phyloP scores from a whole-genome alignment of 1,140 invertebrate genomes.

The Brachionus rotundiformis region DNA sequence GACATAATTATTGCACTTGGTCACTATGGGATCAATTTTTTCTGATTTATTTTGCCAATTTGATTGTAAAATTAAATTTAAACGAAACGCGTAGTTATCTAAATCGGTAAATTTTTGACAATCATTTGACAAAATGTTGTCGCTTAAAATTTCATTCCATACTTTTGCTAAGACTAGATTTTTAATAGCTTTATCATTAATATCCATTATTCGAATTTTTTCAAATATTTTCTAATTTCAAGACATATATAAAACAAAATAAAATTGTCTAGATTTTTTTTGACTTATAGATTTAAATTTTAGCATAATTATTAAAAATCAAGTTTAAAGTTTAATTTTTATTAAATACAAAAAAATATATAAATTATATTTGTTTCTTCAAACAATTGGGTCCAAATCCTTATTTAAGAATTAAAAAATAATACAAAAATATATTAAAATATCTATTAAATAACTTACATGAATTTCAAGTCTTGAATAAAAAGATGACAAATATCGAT shows the following conservation, averaged over 20 bases:
- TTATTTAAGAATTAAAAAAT: too few relatives aligned
- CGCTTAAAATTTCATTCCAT: constrained; percentile 18
- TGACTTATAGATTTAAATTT: neutral
- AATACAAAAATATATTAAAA: neutral
- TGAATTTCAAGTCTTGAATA: neutral
- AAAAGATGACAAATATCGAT: neutral
- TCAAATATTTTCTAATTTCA: neutral
- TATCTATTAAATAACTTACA: neutral
- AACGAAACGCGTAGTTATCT: neutral
- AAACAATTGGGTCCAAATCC: neutral
- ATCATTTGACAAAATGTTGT: neutral
- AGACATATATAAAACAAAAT: neutral
- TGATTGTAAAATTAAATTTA: neutral
- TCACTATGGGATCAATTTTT: neutral
- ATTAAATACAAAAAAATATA: neutral
- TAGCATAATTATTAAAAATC: neutral
- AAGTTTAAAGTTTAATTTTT: neutral
- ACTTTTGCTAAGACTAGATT: constrained; percentile 29
- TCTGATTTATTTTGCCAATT: neutral
- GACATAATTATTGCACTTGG: neutral
- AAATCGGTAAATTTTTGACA: neutral
- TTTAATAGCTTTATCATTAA: neutral
- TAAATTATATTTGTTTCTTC: neutral
- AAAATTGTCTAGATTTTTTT: neutral
- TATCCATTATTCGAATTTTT: neutral